phyloP scores from a whole-genome alignment of 2,888 invertebrate genomes.

The Trissoscelio sp. region DNA sequence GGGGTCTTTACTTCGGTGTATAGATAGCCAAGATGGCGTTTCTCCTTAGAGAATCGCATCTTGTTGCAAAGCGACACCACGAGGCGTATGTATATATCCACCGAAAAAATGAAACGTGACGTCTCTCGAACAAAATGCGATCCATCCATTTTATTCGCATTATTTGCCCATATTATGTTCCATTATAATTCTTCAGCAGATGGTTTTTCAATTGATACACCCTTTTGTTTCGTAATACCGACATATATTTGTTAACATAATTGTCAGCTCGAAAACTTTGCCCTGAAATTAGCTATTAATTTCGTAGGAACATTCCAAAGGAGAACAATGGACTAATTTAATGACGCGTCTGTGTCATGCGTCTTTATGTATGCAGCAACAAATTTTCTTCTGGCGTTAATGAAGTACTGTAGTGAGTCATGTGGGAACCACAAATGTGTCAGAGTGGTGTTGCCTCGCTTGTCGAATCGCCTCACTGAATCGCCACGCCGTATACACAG shows the following conservation, averaged over 20 bases:
- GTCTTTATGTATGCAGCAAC: slow-evolving; percentile 17
- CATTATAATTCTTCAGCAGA: slow-evolving; percentile 4
- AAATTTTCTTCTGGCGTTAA: slow-evolving; percentile 55
- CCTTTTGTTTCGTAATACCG: neutral
- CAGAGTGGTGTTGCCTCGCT: slow-evolving; percentile 71
- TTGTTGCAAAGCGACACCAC: slow-evolving; percentile 64
- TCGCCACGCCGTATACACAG: slow-evolving; percentile 56
- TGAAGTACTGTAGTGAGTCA: slow-evolving; percentile 66
- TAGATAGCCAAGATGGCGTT: slow-evolving; percentile 70
- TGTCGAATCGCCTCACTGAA: slow-evolving; percentile 65
- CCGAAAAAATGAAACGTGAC: slow-evolving; percentile 66
- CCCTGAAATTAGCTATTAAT: neutral
- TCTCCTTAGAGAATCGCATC: slow-evolving; percentile 70
- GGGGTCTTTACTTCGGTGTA: slow-evolving; percentile 68
- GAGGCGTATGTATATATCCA: slow-evolving; percentile 69
- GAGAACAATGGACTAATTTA: slow-evolving; percentile 7
- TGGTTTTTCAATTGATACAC: slow-evolving; percentile 36
- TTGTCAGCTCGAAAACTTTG: neutral
- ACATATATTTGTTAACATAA: neutral
- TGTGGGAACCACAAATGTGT: slow-evolving; percentile 77
- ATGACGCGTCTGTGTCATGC: neutral
- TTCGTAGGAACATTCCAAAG: neutral
- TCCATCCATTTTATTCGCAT: slow-evolving; percentile 47
- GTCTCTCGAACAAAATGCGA: slow-evolving; percentile 60
- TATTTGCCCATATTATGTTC: slow-evolving; percentile 13